phyloP scores from a whole-genome alignment of 1,140 invertebrate genomes.

The Drosophila pseudoobscura region DNA sequence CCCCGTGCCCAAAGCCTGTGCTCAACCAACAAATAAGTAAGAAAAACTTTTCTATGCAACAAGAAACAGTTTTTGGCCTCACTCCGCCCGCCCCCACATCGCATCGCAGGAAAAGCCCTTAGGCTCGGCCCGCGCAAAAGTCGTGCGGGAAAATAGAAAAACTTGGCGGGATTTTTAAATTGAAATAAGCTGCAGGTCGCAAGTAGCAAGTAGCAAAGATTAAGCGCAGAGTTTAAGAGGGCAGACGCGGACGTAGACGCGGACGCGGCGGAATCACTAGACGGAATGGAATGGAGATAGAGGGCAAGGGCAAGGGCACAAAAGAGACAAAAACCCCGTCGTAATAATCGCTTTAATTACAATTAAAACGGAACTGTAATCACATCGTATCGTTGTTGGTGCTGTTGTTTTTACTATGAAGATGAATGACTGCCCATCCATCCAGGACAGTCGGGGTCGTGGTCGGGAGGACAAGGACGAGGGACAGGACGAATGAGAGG shows the following conservation, averaged over 20 bases:
- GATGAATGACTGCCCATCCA: slow-evolving; percentile 52
- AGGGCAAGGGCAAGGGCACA: not conserved
- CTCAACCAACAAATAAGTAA: slow-evolving; percentile 1
- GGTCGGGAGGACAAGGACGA: no score
- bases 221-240: slow-evolving; percentile 36
- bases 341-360: slow-evolving; percentile 70
- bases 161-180: slow-evolving; percentile 53
- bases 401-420: slow-evolving; percentile 25
- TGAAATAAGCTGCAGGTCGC: slow-evolving; percentile 54
- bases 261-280: not conserved
- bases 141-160: slow-evolving; percentile 45
- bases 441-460: not conserved
- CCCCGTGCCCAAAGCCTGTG: not conserved
- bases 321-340: slow-evolving; percentile 6
- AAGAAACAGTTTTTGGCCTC: slow-evolving; percentile 18
- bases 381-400: slow-evolving; percentile 37
- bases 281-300: no score
- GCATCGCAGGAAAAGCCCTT: slow-evolving; percentile 27
- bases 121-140: slow-evolving; percentile 33
- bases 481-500: not conserved
- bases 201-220: slow-evolving; percentile 44
- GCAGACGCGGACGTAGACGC: not conserved
- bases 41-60: slow-evolving; percentile 20
- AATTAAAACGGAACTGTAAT: slow-evolving; percentile 65
- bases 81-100: no score